These are phyloP conservation scores for Rhineura floridana DNA, from an alignment of 2,113 vertebrate species.

Conservation along the genomic window DNA sequence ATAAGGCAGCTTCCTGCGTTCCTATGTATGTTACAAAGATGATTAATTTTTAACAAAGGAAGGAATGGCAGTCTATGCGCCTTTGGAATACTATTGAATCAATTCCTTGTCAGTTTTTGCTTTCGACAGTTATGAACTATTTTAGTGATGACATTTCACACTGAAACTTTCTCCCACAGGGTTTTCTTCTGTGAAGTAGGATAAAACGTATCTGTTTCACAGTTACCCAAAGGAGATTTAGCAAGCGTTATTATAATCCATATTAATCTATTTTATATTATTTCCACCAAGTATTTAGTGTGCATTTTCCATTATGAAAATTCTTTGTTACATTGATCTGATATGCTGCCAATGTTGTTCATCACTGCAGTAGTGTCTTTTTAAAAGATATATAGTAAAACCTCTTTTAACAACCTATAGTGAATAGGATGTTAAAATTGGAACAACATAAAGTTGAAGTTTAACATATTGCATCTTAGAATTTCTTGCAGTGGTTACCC, in stretches of 20 bases:
- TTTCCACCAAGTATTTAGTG: not conserved
- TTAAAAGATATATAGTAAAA: not conserved
- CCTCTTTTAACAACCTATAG: too few species aligned
- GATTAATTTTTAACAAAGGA: conserved; percentile 10
- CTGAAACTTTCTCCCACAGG: not conserved
- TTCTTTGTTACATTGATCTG: conserved; percentile 8
- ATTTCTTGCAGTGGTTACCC: not conserved
- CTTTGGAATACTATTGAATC: not conserved
- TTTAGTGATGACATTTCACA: not conserved
- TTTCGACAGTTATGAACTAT: conserved; percentile 4
- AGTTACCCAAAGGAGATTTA: not conserved
- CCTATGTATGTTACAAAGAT: conserved; percentile 8
- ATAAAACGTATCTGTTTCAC: not conserved
- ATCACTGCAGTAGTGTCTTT: not conserved
- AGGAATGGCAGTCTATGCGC: not conserved
- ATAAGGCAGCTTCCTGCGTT: too few species aligned
- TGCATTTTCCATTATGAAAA: not conserved
- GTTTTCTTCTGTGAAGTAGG: not conserved
- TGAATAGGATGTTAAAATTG: conserved; percentile 7
- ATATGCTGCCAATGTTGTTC: not conserved
- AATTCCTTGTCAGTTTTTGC: conserved; percentile 10
- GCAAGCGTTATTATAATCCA: not conserved
- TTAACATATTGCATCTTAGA: conserved; percentile 13
- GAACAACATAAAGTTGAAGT: conserved; percentile 10
- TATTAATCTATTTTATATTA: not conserved